Percentiles rank a stretch among this genome's conserved stretches.
Conservation (phyloP, 2,113 vertebrate species). For the Cercopithecus mona region DNA sequence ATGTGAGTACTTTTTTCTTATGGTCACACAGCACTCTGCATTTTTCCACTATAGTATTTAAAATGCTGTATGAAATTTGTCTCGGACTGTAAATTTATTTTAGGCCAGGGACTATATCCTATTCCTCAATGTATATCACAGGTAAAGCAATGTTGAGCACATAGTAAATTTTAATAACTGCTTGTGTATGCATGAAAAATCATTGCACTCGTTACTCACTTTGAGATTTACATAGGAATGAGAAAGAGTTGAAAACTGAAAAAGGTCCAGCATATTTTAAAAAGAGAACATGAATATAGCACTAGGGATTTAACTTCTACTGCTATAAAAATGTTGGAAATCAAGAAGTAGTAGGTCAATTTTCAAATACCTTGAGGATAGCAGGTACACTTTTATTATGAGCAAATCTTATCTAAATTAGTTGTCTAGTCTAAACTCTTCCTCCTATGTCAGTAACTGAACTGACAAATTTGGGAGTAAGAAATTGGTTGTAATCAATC, state of each 20-base stretch:
- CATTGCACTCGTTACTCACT: not conserved
- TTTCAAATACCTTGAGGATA: constrained; percentile 35
- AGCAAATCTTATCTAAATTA: constrained; percentile 45
- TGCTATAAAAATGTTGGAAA: not conserved
- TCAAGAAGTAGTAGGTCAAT: not conserved
- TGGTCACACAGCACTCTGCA: not conserved
- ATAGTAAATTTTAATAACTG: not conserved
- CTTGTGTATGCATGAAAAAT: not conserved
- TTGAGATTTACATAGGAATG: not conserved
- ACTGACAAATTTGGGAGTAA: not conserved
- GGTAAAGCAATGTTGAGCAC: not conserved
- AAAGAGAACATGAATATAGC: not conserved
- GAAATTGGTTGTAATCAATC: constrained; percentile 1
- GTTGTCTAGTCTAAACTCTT: not conserved
- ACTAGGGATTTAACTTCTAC: not conserved
- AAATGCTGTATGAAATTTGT: not conserved
- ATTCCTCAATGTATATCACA: not conserved
- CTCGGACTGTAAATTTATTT: not conserved
- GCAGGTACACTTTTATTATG: not conserved
- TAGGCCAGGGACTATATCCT: not conserved
- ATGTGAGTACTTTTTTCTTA: not conserved
- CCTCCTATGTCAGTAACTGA: not conserved
- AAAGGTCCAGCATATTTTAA: not conserved
- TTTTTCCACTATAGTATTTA: not conserved
- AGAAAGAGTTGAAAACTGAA: constrained; percentile 38